These are phyloP conservation scores for Myiozetetes cayanensis DNA, from an alignment of 2,113 vertebrate genomes.

Conservation along the genomic window DNA sequence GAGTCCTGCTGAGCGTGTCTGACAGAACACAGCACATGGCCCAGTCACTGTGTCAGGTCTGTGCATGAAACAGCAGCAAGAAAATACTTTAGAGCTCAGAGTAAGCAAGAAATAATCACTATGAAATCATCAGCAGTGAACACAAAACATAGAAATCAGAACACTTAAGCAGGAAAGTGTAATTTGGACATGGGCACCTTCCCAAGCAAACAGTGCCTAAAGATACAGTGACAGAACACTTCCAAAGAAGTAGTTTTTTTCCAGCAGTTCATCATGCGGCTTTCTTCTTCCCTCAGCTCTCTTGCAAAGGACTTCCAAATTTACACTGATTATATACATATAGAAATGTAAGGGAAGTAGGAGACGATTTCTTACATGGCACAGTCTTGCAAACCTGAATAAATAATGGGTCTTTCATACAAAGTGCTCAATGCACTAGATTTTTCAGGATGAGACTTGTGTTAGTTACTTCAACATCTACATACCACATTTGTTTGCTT, in stretches of 20 bases:
- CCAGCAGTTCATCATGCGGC: not conserved
- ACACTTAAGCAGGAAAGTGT: not conserved
- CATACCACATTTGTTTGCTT: not conserved
- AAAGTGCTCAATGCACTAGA: not conserved
- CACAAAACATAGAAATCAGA: not conserved
- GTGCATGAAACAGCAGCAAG: not conserved
- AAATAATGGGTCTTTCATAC: not conserved
- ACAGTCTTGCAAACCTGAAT: not conserved
- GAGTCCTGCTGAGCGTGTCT: not conserved
- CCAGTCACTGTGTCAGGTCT: not conserved
- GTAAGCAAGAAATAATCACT: not conserved
- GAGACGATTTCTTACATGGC: not conserved
- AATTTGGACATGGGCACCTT: not conserved
- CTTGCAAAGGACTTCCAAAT: not conserved
- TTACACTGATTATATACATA: not conserved
- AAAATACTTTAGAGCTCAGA: not conserved
- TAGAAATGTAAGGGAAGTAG: not conserved
- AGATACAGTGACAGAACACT: not conserved
- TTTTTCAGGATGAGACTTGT: not conserved
- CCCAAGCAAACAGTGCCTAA: not conserved
- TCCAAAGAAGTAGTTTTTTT: conserved; percentile 1
- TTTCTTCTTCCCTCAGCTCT: conserved; percentile 5
- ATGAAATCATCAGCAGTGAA: not conserved
- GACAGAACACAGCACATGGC: not conserved
- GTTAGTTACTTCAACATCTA: not conserved